phyloP scores from a whole-genome alignment of 2,888 invertebrate genomes.

The Eubasilissa splendida region DNA sequence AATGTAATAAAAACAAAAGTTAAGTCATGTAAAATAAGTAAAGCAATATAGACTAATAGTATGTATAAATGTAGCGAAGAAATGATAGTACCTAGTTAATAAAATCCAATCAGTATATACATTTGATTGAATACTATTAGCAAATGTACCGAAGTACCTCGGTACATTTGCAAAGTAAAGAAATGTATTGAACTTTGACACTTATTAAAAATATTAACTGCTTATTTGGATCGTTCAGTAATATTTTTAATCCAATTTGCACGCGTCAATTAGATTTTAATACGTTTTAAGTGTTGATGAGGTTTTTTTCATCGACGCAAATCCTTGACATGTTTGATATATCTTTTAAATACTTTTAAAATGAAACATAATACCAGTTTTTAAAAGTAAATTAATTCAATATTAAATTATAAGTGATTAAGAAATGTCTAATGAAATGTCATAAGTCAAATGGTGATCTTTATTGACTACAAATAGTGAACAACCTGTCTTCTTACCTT shows the following conservation, averaged over 20 bases:
- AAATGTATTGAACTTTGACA: no score
- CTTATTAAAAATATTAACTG: background rate
- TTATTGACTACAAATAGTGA: slow-evolving; percentile 48
- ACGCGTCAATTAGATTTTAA: background rate
- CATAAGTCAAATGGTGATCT: slow-evolving; percentile 28
- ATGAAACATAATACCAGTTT: no score
- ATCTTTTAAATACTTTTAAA: background rate
- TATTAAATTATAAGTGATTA: background rate
- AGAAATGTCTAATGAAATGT: slow-evolving; percentile 22
- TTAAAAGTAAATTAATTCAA: no score
- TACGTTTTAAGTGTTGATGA: slow-evolving; percentile 1
- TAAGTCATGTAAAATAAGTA: no score
- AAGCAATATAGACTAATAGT: no score
- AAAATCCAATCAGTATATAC: no score
- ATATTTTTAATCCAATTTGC: background rate
- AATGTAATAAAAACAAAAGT: no score
- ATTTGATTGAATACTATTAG: no score
- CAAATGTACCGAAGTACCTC: no score
- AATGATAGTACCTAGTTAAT: no score
- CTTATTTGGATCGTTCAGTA: background rate
- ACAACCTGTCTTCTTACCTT: slow-evolving; percentile 50
- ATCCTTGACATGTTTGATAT: slow-evolving; percentile 20
- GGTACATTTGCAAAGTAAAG: no score
- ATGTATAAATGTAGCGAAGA: no score
- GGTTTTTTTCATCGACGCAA: background rate